Percentiles rank a stretch among this genome's conserved stretches.
Evolutionary conservation across 2,888 invertebrate species (phyloP).

Genomic region (Rhopalosiphum nymphaeae): DNA sequence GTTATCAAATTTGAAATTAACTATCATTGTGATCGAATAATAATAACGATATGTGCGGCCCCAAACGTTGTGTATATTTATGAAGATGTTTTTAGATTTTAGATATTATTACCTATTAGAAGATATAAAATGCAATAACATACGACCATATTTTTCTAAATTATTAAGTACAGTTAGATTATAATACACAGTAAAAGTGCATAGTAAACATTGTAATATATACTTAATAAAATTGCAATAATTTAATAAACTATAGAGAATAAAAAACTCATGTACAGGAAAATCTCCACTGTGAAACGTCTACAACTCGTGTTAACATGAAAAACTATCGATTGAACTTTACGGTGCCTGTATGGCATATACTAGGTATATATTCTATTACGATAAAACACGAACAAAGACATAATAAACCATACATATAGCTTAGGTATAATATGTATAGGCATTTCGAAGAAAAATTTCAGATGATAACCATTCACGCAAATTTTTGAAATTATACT

Average conservation of each 20-base stretch:
- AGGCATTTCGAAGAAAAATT: not conserved
- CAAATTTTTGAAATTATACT: not conserved
- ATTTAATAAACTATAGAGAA: not conserved
- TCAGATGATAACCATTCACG: not conserved
- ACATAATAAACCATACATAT: not conserved
- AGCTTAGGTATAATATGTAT: not conserved
- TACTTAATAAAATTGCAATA: not conserved
- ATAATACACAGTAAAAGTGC: not conserved
- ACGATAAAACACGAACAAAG: not conserved
- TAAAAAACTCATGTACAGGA: not conserved
- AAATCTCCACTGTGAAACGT: not conserved
- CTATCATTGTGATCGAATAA: not conserved
- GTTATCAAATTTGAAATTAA: not conserved
- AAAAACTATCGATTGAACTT: conserved; percentile 1
- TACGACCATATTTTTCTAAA: not conserved
- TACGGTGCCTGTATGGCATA: not conserved
- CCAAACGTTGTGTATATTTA: not conserved
- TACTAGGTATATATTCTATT: not conserved
- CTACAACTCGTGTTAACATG: not conserved
- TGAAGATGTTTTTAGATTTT: not conserved
- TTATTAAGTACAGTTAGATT: not conserved
- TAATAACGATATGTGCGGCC: not conserved
- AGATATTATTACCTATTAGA: not conserved
- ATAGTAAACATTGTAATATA: not conserved
- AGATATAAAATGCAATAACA: not conserved